Percentiles rank a stretch among this genome's conserved stretches.
Conservation (phyloP, 2,113 vertebrate genomes). For the Toxotes chatareus region DNA sequence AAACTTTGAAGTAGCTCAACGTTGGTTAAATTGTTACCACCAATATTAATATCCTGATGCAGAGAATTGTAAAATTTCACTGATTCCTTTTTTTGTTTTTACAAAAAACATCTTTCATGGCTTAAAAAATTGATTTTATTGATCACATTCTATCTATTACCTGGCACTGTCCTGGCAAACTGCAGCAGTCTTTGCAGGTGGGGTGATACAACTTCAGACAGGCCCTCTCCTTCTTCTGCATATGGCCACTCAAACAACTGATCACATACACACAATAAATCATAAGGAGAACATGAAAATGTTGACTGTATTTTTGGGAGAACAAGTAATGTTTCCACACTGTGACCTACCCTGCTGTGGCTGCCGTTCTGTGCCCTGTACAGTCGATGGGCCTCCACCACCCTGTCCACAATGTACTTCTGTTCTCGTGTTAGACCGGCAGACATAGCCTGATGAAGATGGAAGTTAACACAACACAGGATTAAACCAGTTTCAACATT, state of each 20-base stretch:
- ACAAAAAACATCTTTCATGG: too few relatives aligned
- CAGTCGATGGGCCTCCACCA: constrained; percentile 90
- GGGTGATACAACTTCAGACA: constrained; percentile 83
- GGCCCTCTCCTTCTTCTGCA: constrained; percentile 82
- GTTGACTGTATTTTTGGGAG: not conserved
- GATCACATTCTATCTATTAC: constrained; percentile 27
- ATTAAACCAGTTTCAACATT: not conserved
- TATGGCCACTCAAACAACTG: constrained; percentile 88
- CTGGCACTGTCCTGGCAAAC: constrained; percentile 87
- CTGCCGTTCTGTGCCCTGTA: constrained; percentile 85
- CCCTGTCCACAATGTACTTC: constrained; percentile 88
- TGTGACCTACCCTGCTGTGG: constrained; percentile 83
- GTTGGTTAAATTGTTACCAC: too few relatives aligned
- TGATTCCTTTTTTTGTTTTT: too few relatives aligned
- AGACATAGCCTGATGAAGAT: constrained; percentile 79
- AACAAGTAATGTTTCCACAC: too few relatives aligned
- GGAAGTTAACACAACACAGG: not conserved
- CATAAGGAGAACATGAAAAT: not conserved
- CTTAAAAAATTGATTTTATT: too few relatives aligned
- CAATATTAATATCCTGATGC: too few relatives aligned
- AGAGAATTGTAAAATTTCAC: too few relatives aligned
- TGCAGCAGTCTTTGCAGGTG: constrained; percentile 87
- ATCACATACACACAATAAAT: constrained; percentile 8
- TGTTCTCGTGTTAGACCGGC: constrained; percentile 83
- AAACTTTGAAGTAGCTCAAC: too few relatives aligned